Conservation (phyloP, 2,797 vertebrate species). For the Leucoraja ocellata region DNA sequence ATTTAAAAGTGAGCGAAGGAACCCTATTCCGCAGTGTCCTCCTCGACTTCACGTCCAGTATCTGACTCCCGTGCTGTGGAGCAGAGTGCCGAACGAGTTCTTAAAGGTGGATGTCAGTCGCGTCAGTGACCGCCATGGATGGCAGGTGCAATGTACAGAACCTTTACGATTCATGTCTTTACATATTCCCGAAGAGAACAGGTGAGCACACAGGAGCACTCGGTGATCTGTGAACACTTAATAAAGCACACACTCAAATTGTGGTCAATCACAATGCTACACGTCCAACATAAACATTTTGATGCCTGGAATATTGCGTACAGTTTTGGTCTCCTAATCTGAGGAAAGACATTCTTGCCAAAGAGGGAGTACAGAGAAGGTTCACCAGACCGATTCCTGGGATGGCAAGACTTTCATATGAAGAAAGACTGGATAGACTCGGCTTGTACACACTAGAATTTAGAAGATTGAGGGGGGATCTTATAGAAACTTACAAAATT, state of each 20-base stretch:
- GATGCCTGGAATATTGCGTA: neutral
- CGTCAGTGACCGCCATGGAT: slow-evolving; percentile 82
- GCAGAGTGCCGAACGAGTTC: slow-evolving; percentile 85
- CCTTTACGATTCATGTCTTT: slow-evolving; percentile 89
- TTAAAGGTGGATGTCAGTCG: slow-evolving; percentile 74
- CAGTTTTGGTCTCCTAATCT: too few relatives aligned
- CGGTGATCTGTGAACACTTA: neutral
- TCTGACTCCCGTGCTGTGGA: slow-evolving; percentile 86
- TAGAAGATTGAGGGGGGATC: too few relatives aligned
- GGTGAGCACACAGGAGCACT: neutral
- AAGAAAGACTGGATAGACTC: too few relatives aligned
- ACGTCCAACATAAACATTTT: neutral
- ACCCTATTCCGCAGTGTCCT: slow-evolving; percentile 77
- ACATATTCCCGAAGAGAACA: slow-evolving; percentile 90
- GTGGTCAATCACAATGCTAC: neutral
- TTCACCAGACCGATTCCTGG: too few relatives aligned
- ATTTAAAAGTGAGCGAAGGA: slow-evolving; percentile 86
- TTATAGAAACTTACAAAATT: too few relatives aligned
- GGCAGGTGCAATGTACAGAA: slow-evolving; percentile 79
- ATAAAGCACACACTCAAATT: neutral
- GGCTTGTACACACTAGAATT: too few relatives aligned
- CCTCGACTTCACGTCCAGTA: slow-evolving; percentile 86
- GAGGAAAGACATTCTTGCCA: too few relatives aligned
- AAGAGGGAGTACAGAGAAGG: too few relatives aligned
- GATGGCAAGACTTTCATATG: too few relatives aligned